Evolutionary conservation across 2,888 invertebrate genomes (phyloP).

Genomic region (Galeruca laticollis): DNA sequence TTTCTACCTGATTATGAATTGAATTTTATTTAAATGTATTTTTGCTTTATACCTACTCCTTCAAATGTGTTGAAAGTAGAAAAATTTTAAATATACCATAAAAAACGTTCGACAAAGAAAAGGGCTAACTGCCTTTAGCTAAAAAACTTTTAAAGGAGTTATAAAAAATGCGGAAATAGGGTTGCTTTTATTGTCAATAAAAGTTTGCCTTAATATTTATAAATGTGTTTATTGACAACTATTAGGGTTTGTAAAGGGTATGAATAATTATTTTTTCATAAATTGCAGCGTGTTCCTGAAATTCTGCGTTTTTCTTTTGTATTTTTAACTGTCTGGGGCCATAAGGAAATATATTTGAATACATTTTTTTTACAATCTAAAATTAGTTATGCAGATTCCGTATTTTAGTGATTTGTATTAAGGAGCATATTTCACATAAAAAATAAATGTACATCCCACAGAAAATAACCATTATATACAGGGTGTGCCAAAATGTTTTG

Average conservation of each 20-base stretch:
- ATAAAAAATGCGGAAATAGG: conserved; percentile 9
- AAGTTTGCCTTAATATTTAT: conserved; percentile 7
- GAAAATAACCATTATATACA: no score
- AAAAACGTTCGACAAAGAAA: not conserved
- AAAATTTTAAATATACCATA: not conserved
- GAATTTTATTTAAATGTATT: no score
- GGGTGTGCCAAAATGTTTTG: no score
- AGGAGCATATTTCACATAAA: no score
- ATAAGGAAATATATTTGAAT: no score
- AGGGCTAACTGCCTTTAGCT: not conserved
- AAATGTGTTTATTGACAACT: not conserved
- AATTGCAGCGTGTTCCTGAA: not conserved
- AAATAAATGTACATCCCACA: no score
- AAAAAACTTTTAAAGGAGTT: not conserved
- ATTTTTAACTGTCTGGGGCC: not conserved
- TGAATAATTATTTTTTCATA: conserved; percentile 5
- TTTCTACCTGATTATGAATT: no score
- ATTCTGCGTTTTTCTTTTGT: not conserved
- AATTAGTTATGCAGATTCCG: no score
- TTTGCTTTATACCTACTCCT: no score
- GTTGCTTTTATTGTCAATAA: conserved; percentile 10
- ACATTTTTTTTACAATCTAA: no score
- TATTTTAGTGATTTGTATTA: no score
- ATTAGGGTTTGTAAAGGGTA: conserved; percentile 2
- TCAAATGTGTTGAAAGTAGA: no score